These are phyloP conservation scores for Baccha elongata DNA, from an alignment of 2,888 invertebrate species.

Conservation along the genomic window DNA sequence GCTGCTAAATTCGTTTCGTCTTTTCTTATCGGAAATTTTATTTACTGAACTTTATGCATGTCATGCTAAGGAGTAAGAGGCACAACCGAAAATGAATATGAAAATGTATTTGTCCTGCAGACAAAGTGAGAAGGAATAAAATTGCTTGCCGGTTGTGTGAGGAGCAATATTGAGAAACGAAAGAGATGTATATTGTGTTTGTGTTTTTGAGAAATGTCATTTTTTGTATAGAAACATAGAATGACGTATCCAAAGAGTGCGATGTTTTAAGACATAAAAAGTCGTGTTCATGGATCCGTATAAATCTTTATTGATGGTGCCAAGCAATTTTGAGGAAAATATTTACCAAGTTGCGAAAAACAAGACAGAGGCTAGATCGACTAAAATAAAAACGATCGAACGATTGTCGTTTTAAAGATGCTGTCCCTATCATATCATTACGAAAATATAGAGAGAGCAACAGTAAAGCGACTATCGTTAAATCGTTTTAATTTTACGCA, in stretches of 20 bases:
- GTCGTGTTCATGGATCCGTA: no score
- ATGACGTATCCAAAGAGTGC: constrained; percentile 8
- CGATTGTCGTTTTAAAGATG: no score
- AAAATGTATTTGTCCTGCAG: neutral
- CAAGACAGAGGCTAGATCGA: no score
- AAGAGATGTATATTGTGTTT: constrained; percentile 22
- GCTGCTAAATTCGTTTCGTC: constrained; percentile 6
- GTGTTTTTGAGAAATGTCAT: constrained; percentile 30
- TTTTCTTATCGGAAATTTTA: constrained; percentile 72
- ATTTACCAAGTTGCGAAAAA: no score
- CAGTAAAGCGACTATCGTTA: no score
- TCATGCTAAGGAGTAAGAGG: constrained; percentile 18
- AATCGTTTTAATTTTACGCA: no score
- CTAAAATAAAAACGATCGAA: no score
- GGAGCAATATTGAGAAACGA: neutral
- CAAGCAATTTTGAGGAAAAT: no score
- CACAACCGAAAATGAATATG: neutral
- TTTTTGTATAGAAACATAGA: constrained; percentile 31
- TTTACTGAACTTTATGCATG: constrained; percentile 50
- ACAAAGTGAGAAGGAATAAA: constrained; percentile 6
- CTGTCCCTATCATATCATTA: no score
- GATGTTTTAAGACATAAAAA: neutral
- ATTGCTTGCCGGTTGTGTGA: constrained; percentile 34
- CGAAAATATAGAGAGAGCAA: no score
- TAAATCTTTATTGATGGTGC: no score